Evolutionary conservation across 1,140 invertebrate genomes (phyloP), one percentile per base, ranked within the genome.

Genomic region (Teleopsis dalmanni): DNA sequence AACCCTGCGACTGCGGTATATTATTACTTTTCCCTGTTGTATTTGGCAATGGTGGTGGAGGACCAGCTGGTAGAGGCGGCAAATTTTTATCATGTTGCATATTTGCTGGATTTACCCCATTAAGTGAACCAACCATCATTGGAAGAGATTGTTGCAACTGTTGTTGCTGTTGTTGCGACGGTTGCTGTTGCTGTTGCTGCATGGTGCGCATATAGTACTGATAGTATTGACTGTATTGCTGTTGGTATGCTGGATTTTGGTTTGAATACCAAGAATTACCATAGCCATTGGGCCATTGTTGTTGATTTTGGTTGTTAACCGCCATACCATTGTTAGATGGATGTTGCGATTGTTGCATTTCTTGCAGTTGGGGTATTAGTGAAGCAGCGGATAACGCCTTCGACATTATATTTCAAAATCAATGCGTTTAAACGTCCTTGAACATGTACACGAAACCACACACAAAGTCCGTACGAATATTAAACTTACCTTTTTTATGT

Each of bases 91-190:
- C 16, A 42, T 46, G 27, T 36, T 49, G n/a, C 26, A 45, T 34
- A 19, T 25, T 44, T 23, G n/a, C 21, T 14, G 45, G 38, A 29
- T 59, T 56, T 21, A 65, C 42, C 4, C 61, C 58, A 54, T 61
- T 68, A 45, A 64, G 62, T 50, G 70, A 70, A 23, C 66, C 66
- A 5, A 66, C 66, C 11, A 66, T 66, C 5, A 62, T 64, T 58
- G 70, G 66, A 7, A 58, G 57, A 21, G 2, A 59, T 63, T 14
- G 65, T 60, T 44, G 65, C 60, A 53, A 61, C 62, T 55, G 58
- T 56, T 47, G 52, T n/a, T 46, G 58, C 34, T 57, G 55, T 48
- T 67, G 61, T 43, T 68, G 65, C 14, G 36, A 35, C 14, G 40
- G 46, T 40, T 48, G 51, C 18, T 41, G 16, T 18, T 36, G 36